These are phyloP conservation scores for cat (Felis catus) DNA, from an alignment of 2,113 vertebrate genomes.

Conservation along the genomic window F.catus_Fca126_mat1.0 CM031417.1:135712001-135712500, in stretches of 20 bases:
- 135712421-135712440: neutral
- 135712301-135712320: neutral
- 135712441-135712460: accelerated
- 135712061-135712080: neutral
- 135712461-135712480: neutral
- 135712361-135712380: neutral
- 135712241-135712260: neutral
- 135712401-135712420: neutral
- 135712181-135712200: accelerated
- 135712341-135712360: neutral
- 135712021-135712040: neutral
- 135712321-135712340: neutral
- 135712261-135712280: neutral
- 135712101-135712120: neutral
- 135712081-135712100: neutral
- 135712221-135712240: neutral
- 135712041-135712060: neutral
- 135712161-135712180: neutral
- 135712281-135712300: neutral
- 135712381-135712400: neutral
- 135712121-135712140: neutral
- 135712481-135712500: neutral
- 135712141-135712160: too few species aligned
- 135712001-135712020: neutral
- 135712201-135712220: neutral